These are phyloP conservation scores for Mesembrinibis cayennensis DNA, from an alignment of 2,113 vertebrate species.

Conservation along the genomic window DNA sequence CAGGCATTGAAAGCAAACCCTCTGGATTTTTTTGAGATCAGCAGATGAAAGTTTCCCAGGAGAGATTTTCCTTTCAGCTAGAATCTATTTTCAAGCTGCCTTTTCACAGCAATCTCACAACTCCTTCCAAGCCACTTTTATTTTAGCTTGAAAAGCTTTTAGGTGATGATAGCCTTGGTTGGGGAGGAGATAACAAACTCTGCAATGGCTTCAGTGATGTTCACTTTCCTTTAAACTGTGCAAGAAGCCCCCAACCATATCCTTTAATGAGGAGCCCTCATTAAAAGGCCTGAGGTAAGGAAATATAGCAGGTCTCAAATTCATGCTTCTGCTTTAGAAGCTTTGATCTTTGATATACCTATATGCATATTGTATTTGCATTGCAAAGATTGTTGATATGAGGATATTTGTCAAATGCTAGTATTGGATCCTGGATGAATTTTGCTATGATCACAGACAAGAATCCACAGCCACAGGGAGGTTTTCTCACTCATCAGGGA, in stretches of 20 bases:
- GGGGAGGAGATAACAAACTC: not conserved
- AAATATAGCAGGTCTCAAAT: not conserved
- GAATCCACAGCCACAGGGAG: not conserved
- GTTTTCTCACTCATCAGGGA: not conserved
- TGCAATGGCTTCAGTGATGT: not conserved
- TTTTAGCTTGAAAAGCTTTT: slow-evolving; percentile 25
- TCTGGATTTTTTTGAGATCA: not conserved
- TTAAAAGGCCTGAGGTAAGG: not conserved
- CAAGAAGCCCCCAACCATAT: not conserved
- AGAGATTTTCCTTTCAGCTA: not conserved
- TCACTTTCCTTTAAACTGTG: not conserved
- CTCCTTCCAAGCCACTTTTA: not conserved
- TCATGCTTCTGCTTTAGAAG: not conserved
- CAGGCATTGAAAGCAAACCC: not conserved
- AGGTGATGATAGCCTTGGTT: not conserved
- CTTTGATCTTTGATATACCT: not conserved
- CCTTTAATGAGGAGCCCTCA: not conserved
- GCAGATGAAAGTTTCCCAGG: not conserved
- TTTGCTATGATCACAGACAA: not conserved
- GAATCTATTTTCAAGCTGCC: slow-evolving; percentile 13
- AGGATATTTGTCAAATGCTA: not conserved
- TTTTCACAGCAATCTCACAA: not conserved
- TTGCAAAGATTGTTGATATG: not conserved
- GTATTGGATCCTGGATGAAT: not conserved
- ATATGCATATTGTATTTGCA: not conserved